Evolutionary conservation across 2,113 vertebrate species (phyloP).

Genomic region (Abramis brama): DNA sequence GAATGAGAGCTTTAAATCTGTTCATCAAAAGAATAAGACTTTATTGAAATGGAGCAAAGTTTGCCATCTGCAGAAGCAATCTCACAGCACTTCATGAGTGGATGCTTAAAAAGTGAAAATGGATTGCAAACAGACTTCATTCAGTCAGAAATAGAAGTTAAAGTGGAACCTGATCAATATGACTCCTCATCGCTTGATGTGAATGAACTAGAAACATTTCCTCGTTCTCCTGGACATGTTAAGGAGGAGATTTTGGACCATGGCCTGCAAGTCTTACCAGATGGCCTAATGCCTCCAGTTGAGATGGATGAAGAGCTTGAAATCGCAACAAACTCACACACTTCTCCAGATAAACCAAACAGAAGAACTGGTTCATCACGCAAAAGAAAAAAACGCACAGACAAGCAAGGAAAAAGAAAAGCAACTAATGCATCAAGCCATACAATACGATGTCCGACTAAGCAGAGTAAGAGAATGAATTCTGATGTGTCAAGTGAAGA

Average conservation of each 20-base stretch:
- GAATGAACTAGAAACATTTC: neutral
- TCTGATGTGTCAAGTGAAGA: neutral
- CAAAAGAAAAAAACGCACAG: neutral
- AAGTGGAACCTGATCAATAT: slow-evolving; percentile 38
- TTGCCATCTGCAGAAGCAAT: neutral
- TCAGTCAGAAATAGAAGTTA: slow-evolving; percentile 12
- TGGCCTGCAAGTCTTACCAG: slow-evolving; percentile 13
- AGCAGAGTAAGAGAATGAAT: slow-evolving; percentile 11
- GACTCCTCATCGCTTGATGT: neutral
- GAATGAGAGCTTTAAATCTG: slow-evolving; percentile 10
- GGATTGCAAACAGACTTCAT: neutral
- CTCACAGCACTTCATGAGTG: neutral
- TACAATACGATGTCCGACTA: neutral
- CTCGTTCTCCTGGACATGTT: neutral
- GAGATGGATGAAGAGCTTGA: slow-evolving; percentile 49
- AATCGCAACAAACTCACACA: neutral
- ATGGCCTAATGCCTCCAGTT: slow-evolving; percentile 54
- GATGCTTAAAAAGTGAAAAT: slow-evolving; percentile 11
- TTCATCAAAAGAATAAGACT: neutral
- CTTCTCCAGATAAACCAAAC: neutral
- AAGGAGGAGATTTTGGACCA: slow-evolving; percentile 34
- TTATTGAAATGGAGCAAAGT: slow-evolving; percentile 24
- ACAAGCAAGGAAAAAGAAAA: neutral
- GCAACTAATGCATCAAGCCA: neutral
- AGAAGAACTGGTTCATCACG: neutral